Evolutionary conservation across 2,888 invertebrate genomes (phyloP).

Genomic region (Tiphia femorata): DNA sequence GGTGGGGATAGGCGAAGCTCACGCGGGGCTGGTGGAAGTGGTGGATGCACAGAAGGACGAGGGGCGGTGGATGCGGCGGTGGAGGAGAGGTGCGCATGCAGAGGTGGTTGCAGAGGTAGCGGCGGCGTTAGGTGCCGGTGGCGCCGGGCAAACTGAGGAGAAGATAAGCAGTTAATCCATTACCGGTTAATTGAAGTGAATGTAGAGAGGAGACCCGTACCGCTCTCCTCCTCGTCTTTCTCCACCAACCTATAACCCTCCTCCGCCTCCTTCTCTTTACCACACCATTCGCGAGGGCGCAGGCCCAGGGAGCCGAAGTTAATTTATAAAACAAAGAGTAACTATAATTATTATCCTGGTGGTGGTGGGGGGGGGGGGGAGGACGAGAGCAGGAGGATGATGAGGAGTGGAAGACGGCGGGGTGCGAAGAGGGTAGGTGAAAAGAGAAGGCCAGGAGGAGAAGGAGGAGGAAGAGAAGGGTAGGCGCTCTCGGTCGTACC

Average conservation of each 20-base stretch:
- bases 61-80: background rate
- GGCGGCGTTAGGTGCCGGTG: background rate
- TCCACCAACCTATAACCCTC: too few relatives aligned
- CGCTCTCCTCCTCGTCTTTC: too few relatives aligned
- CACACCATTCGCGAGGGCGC: slow-evolving; percentile 23
- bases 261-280: slow-evolving; percentile 11
- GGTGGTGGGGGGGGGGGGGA: slow-evolving; percentile 12
- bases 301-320: slow-evolving; percentile 33
- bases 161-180: slow-evolving; percentile 59
- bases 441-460: slow-evolving; percentile 21
- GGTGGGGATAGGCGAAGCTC: background rate
- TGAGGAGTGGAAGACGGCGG: too few relatives aligned
- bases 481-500: slow-evolving; percentile 20
- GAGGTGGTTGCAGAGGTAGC: background rate
- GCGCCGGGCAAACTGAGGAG: slow-evolving; percentile 21
- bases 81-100: background rate
- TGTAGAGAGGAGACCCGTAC: slow-evolving; percentile 40
- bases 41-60: background rate
- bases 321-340: slow-evolving; percentile 58
- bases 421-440: slow-evolving; percentile 10
- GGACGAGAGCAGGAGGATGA: slow-evolving; percentile 15
- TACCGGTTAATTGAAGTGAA: slow-evolving; percentile 58
- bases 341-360: slow-evolving; percentile 51
- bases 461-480: slow-evolving; percentile 18
- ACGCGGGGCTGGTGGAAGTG: background rate